Percentiles rank a stretch among this genome's conserved stretches.
Conservation (phyloP, 2,797 vertebrate genomes). For the Acipenser transmontanus region DNA sequence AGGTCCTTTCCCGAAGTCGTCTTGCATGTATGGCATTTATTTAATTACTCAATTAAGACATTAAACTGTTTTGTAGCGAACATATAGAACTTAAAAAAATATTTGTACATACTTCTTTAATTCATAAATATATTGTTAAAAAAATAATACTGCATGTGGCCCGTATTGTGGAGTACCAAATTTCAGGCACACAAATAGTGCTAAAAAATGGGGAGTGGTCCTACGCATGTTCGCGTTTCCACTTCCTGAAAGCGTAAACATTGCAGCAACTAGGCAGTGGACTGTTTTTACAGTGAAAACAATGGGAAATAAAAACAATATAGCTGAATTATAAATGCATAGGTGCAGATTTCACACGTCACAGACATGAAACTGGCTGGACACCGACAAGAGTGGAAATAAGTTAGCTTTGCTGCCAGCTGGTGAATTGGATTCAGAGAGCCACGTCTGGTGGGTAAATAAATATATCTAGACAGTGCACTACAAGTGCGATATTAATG, state of each 20-base stretch:
- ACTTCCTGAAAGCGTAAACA: slow-evolving; percentile 24
- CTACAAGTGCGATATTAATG: slow-evolving; percentile 19
- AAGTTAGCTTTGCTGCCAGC: background rate
- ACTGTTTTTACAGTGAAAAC: slow-evolving; percentile 23
- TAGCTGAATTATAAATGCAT: slow-evolving; percentile 3
- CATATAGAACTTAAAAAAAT: no score
- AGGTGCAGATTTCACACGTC: background rate
- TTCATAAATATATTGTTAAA: no score
- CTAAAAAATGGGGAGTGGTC: slow-evolving; percentile 2
- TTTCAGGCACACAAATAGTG: background rate
- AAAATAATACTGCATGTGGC: no score
- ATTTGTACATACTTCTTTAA: no score
- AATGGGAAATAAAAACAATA: slow-evolving; percentile 11
- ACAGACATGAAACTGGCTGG: slow-evolving; percentile 13
- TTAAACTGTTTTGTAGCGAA: no score
- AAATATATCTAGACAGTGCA: slow-evolving; percentile 5
- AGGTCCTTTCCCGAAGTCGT: no score
- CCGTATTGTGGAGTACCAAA: background rate
- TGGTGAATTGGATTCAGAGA: background rate
- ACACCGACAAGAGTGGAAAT: slow-evolving; percentile 5
- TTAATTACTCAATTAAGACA: no score
- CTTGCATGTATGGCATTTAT: no score
- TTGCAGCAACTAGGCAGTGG: slow-evolving; percentile 19
- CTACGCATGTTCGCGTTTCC: background rate
- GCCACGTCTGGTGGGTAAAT: slow-evolving; percentile 6